These are phyloP conservation scores for Ips nitidus DNA, from an alignment of 1,140 invertebrate genomes.

Conservation along the genomic window DNA sequence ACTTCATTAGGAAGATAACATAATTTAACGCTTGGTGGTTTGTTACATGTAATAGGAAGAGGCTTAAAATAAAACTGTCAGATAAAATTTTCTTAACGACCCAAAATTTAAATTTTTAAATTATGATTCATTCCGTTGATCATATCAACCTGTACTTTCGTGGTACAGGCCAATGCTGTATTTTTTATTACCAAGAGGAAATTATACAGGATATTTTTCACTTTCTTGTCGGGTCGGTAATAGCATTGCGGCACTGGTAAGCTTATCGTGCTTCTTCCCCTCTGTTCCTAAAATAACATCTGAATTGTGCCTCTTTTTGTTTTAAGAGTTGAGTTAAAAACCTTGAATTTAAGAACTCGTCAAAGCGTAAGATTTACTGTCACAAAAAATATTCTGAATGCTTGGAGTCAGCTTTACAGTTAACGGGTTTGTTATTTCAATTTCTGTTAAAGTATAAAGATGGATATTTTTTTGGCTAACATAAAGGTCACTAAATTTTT, in stretches of 20 bases:
- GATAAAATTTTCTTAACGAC: slow-evolving; percentile 11
- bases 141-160: slow-evolving; percentile 22
- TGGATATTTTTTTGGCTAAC: too few species aligned
- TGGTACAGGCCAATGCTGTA: slow-evolving; percentile 12
- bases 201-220: slow-evolving; percentile 31
- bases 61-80: slow-evolving; percentile 19
- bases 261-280: slow-evolving; percentile 12
- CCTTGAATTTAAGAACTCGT: too few species aligned
- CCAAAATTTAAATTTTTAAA: slow-evolving; percentile 26
- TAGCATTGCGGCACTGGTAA: not conserved
- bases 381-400: not conserved
- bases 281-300: slow-evolving; percentile 16
- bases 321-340: too few species aligned
- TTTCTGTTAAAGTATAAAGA: too few species aligned
- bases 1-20: too few species aligned
- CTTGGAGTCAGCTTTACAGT: not conserved
- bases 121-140: slow-evolving; percentile 13
- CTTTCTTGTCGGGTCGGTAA: slow-evolving; percentile 24
- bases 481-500: too few species aligned
- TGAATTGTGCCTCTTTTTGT: too few species aligned
- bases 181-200: slow-evolving; percentile 28
- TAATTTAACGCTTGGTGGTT: not conserved
- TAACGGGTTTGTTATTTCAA: not conserved
- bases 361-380: too few species aligned
- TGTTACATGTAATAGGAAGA: not conserved